These are phyloP conservation scores for Callospermophilus lateralis DNA, from an alignment of 2,113 vertebrate genomes.

Conservation along the genomic window DNA sequence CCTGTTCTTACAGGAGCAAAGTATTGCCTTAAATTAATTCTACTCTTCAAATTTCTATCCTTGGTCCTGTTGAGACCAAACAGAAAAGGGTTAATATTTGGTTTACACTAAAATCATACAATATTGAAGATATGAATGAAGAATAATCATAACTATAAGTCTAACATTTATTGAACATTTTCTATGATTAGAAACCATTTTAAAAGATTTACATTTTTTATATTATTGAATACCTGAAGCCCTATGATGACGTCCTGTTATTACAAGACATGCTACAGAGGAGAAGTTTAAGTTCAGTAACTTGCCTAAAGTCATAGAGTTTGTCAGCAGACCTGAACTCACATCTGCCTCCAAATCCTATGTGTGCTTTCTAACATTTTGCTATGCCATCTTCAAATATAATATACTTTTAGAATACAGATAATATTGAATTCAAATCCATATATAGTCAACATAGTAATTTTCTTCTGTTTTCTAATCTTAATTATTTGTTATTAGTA, in stretches of 20 bases:
- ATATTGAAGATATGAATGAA: background rate
- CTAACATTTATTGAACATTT: background rate
- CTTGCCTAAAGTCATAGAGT: background rate
- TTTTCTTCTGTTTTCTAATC: constrained; percentile 22
- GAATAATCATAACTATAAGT: background rate
- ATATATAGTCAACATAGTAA: background rate
- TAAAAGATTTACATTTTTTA: background rate
- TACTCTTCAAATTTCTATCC: background rate
- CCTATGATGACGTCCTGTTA: background rate
- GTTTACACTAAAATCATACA: background rate
- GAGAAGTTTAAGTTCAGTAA: background rate
- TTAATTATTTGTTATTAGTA: background rate
- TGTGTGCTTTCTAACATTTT: background rate
- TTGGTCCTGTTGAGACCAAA: background rate
- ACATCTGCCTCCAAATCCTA: background rate
- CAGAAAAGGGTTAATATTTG: background rate
- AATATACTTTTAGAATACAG: background rate
- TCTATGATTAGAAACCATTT: background rate
- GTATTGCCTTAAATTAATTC: background rate
- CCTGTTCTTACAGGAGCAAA: background rate
- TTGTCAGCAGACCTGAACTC: background rate
- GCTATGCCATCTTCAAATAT: background rate
- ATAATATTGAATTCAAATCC: background rate
- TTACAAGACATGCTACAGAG: background rate
- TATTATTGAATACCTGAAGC: background rate